These are phyloP conservation scores for Trileptium ribeirensis DNA, from an alignment of 2,888 invertebrate species.

Conservation along the genomic window DNA sequence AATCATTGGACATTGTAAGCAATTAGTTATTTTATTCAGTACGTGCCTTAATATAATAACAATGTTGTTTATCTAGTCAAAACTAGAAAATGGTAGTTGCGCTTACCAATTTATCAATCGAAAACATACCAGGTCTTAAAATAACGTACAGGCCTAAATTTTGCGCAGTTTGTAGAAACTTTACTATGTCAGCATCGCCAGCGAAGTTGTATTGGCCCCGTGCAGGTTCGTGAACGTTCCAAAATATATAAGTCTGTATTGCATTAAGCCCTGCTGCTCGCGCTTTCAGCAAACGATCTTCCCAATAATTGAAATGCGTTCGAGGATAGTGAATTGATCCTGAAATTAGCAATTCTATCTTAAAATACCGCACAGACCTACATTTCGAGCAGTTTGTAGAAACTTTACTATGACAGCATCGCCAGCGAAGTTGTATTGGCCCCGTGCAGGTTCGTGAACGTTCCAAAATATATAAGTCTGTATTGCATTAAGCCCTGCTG, in stretches of 20 bases:
- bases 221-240: slow-evolving; percentile 18
- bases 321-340: slow-evolving; percentile 79
- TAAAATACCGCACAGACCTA: too few relatives aligned
- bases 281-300: slow-evolving; percentile 66
- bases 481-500: slow-evolving; percentile 61
- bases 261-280: slow-evolving; percentile 64
- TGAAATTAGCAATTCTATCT: too few relatives aligned
- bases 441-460: slow-evolving; percentile 16
- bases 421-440: slow-evolving; percentile 14
- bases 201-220: slow-evolving; percentile 10
- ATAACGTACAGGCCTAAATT: slow-evolving; percentile 27
- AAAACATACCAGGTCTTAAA: slow-evolving; percentile 19
- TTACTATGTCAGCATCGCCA: slow-evolving; percentile 20
- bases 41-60: too few relatives aligned
- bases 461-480: slow-evolving; percentile 36
- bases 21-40: too few relatives aligned
- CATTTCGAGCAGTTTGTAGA: too few relatives aligned
- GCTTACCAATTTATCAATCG: too few relatives aligned
- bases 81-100: too few relatives aligned
- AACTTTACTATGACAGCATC: too few relatives aligned
- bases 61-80: too few relatives aligned
- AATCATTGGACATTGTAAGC: too few relatives aligned
- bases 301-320: slow-evolving; percentile 68
- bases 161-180: slow-evolving; percentile 25
- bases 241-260: slow-evolving; percentile 37